Base-by-base conservation (phyloP, 2,888 invertebrate genomes). In the Rotaria socialis region DNA sequence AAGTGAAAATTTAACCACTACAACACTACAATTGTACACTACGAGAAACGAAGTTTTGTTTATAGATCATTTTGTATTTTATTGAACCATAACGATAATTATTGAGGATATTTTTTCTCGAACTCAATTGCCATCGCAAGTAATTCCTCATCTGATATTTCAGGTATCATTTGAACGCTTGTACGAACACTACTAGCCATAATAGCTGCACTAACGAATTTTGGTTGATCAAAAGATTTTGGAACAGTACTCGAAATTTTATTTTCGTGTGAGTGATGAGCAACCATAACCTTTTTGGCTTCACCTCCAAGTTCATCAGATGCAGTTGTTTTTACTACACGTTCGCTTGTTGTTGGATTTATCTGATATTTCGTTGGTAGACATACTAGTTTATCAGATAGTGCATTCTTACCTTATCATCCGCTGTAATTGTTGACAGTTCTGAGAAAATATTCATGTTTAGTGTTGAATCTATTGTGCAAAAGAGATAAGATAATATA, bases 371-470 rank as follows among this genome's bases (percentile, higher is more conserved):
- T 41, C 19, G 3, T 41, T 41, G 2, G 19, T 41, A 74, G 74
- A 41, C 41, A 41, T 74, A 27, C 19, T 41, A 27, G 19, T 74
- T 16, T 19, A 74, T 74, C 41, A 74, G 11, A 67, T 41, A 74
- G 35, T n/a, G 7, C 7, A 5, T 58, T 58, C 58, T 58, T 58
- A 75, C 43, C 75, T 41, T 24, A 41, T 41, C 7, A 43, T 43
- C 75, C 41, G 43, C 22, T 19, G 75, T 41, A 41, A 75, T 43
- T 0, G 35, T 43, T 43, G 41, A 43, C 43, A 75, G 22, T 75
- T 75, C 75, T 43, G 75, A 75, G 19, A 75, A 75, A 43, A 75
- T 75, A 43, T 75, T 75, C 22, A 41, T 75, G 43, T 22, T 41
- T 19, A 4, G 0, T 75, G 35, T 19, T 22, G 75, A 75, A 75